Conservation (phyloP, 2,797 vertebrate species). For the Spinibarbus caldwelli region DNA sequence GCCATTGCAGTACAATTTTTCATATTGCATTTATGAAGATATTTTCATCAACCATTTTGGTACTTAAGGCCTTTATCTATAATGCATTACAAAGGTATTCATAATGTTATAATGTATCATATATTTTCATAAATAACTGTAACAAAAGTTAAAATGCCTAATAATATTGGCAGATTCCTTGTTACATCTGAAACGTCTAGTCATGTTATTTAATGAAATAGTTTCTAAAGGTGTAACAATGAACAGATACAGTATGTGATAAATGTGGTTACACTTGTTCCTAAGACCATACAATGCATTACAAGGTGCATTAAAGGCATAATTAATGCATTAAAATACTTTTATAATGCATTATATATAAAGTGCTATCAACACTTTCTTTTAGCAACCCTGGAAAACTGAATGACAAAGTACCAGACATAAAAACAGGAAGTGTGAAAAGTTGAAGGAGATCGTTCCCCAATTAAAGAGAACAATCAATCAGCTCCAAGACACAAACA, state of each 20-base stretch:
- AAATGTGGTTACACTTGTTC: background rate
- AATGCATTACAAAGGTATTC: background rate
- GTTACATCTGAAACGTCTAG: background rate
- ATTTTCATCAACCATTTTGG: background rate
- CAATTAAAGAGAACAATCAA: slow-evolving; percentile 83
- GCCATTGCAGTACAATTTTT: background rate
- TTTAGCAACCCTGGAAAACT: background rate
- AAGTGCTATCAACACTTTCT: background rate
- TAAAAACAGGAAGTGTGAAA: no score
- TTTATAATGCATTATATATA: background rate
- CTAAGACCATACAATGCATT: background rate
- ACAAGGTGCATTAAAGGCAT: no score
- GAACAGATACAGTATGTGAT: background rate
- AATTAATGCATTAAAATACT: background rate
- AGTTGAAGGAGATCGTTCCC: slow-evolving; percentile 64
- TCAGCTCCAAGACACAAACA: slow-evolving; percentile 80
- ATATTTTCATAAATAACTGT: background rate
- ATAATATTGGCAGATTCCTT: background rate
- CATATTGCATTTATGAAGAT: background rate
- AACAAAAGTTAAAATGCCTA: background rate
- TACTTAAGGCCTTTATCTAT: background rate
- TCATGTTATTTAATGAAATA: background rate
- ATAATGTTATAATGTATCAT: background rate
- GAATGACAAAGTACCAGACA: slow-evolving; percentile 24
- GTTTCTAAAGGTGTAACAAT: background rate